Evolutionary conservation across 2,888 invertebrate species (phyloP).

Genomic region (Ametastegia equiseti): DNA sequence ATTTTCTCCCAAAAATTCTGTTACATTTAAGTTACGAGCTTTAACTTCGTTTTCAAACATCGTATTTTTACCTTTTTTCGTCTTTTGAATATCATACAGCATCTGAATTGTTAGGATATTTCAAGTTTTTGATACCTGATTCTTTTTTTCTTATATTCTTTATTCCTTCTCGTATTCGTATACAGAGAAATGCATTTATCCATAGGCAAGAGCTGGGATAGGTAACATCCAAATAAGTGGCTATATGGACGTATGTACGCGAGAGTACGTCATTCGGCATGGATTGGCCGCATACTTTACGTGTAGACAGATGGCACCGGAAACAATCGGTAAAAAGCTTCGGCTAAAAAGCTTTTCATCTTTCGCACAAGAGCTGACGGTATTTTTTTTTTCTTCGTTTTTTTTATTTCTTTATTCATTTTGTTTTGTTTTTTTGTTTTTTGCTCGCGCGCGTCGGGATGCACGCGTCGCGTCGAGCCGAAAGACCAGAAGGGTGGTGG

Average conservation of each 20-base stretch:
- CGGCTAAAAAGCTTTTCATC: slow-evolving; percentile 72
- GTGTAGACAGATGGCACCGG: slow-evolving; percentile 49
- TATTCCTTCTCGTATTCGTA: background rate
- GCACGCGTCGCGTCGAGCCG: slow-evolving; percentile 67
- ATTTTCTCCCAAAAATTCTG: no score
- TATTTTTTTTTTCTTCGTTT: background rate
- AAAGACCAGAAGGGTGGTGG: slow-evolving; percentile 52
- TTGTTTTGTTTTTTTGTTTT: slow-evolving; percentile 54
- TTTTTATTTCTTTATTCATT: slow-evolving; percentile 62
- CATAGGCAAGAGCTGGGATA: background rate
- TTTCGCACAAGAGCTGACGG: slow-evolving; percentile 67
- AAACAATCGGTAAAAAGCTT: slow-evolving; percentile 54
- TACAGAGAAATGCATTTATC: background rate
- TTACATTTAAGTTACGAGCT: no score
- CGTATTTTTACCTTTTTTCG: no score
- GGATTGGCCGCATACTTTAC: slow-evolving; percentile 51
- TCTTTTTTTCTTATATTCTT: background rate
- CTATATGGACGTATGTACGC: background rate
- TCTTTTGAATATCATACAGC: background rate
- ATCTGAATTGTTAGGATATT: background rate
- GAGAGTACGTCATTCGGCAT: slow-evolving; percentile 30
- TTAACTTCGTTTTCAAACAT: no score
- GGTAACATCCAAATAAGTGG: background rate
- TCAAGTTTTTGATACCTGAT: background rate
- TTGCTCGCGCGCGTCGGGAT: slow-evolving; percentile 13